Percentiles rank a stretch among this genome's conserved stretches.
Conservation (phyloP, 1,140 invertebrate species). For the Plodia interpunctella region DNA sequence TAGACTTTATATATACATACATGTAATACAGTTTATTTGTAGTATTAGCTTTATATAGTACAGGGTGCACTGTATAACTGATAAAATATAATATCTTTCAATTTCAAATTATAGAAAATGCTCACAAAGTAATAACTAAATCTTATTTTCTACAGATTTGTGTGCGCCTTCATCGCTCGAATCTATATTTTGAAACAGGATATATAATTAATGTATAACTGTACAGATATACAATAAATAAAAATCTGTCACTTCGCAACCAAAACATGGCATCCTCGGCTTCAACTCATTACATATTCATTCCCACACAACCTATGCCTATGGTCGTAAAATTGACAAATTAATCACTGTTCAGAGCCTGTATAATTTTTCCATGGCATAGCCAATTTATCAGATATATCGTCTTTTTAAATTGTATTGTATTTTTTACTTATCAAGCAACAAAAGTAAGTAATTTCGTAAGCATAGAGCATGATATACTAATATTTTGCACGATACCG, state of each 20-base stretch:
- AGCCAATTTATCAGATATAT: constrained; percentile 21
- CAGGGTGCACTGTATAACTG: too few relatives aligned
- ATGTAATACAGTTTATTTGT: too few relatives aligned
- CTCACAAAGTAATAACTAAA: too few relatives aligned
- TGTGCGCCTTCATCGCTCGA: too few relatives aligned
- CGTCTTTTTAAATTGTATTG: neutral
- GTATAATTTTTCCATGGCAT: constrained; percentile 18
- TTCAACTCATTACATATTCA: constrained; percentile 27
- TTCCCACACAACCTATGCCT: constrained; percentile 15
- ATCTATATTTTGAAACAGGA: neutral
- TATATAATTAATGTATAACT: constrained; percentile 1
- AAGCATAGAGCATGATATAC: too few relatives aligned
- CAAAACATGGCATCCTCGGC: constrained; percentile 16
- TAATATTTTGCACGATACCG: too few relatives aligned
- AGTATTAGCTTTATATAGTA: too few relatives aligned
- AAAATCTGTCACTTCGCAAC: constrained; percentile 7
- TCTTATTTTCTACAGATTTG: too few relatives aligned
- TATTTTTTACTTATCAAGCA: constrained; percentile 9
- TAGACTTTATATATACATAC: too few relatives aligned
- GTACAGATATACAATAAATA: neutral
- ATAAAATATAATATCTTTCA: too few relatives aligned
- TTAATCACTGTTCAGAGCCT: constrained; percentile 17
- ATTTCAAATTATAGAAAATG: too few relatives aligned
- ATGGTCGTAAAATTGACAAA: constrained; percentile 23
- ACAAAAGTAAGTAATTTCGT: too few relatives aligned